Evolutionary conservation across 2,888 invertebrate species (phyloP), one percentile per base, ranked within the genome.

Genomic region (Noctua janthina): DNA sequence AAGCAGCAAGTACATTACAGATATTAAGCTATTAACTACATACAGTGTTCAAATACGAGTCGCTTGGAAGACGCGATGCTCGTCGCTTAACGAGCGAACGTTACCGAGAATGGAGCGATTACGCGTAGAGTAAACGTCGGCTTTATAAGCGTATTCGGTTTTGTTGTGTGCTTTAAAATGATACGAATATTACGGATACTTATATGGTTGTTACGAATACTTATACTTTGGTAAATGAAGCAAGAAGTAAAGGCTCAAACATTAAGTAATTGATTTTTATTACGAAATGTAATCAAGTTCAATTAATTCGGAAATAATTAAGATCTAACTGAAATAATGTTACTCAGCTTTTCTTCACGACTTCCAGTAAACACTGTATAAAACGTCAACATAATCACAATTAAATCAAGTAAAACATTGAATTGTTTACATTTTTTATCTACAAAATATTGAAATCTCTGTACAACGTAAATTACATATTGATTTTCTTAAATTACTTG

Each of bases 1-100:
- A 76, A 71, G 66, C 66, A 74, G 68, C 62, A 72, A 79, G 68
- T 66, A 74, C 78, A 79, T 83, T 78, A 79, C 79, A 83, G 72
- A 85, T 88, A 90, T 88, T 81, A 88, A 88, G 90, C 85, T 83
- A 85, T 88, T 90, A 88, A 78, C 79, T 78, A 69, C 78, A 77
- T 54, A 82, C 83, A 84, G 64, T 76, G 82, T 83, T 87, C 79
- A 87, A 90, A 86, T 85, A 85, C 84, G 78, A 81, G 69, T 29
- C 62, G 74, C 78, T 78, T 66, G 75, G 67, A 79, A 84, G 84
- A 88, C 75, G 75, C 84, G 68, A 83, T 84, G 75, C 56, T 74
- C 51, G 66, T 64, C 71, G 74, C 78, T 73, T 88, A 88, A 88
- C 87, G 88, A 90, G 87, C 78, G 59, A 54, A 81, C 82, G 74